Evolutionary conservation across 1,140 invertebrate genomes (phyloP).

Genomic region (Scaptomyza montana): DNA sequence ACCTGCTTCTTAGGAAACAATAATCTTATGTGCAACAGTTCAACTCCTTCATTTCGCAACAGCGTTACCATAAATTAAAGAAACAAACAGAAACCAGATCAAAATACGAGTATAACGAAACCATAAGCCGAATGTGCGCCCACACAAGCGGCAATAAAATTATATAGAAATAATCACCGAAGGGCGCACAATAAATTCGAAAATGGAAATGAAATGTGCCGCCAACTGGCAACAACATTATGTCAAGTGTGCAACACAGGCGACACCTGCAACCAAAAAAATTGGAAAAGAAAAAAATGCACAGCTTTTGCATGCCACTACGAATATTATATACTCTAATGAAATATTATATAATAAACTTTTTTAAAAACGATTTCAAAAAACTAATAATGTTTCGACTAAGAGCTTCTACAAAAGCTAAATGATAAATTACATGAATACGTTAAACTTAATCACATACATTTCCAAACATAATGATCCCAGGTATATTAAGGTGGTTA

Average conservation of each 20-base stretch:
- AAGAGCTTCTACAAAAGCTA: too few relatives aligned
- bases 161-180: slow-evolving; percentile 55
- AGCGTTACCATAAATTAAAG: slow-evolving; percentile 32
- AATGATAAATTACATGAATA: too few relatives aligned
- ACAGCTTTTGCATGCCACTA: neutral
- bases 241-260: slow-evolving; percentile 47
- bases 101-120: slow-evolving; percentile 8
- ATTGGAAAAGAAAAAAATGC: neutral
- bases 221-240: slow-evolving; percentile 55
- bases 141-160: slow-evolving; percentile 49
- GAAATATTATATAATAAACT: too few relatives aligned
- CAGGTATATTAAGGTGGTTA: too few relatives aligned
- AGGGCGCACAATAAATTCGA: slow-evolving; percentile 49
- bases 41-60: slow-evolving; percentile 43
- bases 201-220: slow-evolving; percentile 52
- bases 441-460: too few relatives aligned
- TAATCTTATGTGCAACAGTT: neutral
- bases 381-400: too few relatives aligned
- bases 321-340: neutral
- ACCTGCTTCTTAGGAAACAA: neutral
- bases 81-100: slow-evolving; percentile 4
- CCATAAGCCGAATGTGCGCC: slow-evolving; percentile 35
- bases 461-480: too few relatives aligned
- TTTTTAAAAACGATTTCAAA: too few relatives aligned
- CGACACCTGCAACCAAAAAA: slow-evolving; percentile 47